Conservation (phyloP, 2,797 vertebrate species). For the Sphenodon punctatus region DNA sequence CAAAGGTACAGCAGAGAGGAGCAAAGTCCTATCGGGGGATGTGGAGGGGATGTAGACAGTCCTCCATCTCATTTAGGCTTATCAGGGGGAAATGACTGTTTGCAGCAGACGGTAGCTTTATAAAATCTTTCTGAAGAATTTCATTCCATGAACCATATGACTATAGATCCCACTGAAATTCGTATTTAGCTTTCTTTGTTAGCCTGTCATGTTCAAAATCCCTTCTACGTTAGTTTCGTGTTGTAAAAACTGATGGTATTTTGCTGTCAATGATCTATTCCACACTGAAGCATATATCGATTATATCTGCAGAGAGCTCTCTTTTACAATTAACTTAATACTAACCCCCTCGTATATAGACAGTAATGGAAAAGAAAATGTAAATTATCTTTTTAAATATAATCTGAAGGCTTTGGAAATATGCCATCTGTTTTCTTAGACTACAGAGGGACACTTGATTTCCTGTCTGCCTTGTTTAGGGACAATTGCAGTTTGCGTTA, state of each 20-base stretch:
- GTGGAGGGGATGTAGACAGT: background rate
- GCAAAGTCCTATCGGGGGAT: background rate
- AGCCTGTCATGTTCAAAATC: background rate
- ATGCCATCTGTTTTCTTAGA: background rate
- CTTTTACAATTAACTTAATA: background rate
- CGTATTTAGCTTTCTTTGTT: background rate
- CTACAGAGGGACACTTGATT: background rate
- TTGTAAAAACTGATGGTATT: background rate
- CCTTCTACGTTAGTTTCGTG: accelerated
- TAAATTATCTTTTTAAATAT: too few species aligned
- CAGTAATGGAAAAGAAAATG: background rate
- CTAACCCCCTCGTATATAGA: background rate
- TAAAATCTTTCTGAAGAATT: background rate
- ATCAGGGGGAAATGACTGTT: background rate
- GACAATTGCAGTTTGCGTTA: background rate
- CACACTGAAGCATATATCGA: background rate
- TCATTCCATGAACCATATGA: background rate
- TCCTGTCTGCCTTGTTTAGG: background rate
- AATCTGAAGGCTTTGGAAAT: background rate
- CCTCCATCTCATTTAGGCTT: background rate
- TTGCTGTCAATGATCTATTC: background rate
- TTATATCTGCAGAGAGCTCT: background rate
- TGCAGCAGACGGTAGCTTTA: background rate
- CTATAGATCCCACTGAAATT: background rate
- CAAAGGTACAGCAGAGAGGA: slow-evolving; percentile 83